phyloP scores from a whole-genome alignment of 1,140 invertebrate species.

The Zaprionus davidi region DNA sequence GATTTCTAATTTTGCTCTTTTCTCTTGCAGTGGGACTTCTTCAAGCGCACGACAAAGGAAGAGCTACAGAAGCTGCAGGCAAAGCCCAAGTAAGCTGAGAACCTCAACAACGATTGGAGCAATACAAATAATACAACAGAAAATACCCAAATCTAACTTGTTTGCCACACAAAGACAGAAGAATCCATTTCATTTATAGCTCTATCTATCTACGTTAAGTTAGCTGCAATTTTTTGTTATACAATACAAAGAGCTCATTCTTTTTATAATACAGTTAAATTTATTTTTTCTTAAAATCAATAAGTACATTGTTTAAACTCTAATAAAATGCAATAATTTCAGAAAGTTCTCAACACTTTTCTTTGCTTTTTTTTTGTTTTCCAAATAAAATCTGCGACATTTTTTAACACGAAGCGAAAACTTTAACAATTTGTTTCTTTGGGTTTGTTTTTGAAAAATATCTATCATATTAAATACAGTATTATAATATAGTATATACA shows the following conservation, averaged over 20 bases:
- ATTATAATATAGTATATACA: conserved; percentile 28
- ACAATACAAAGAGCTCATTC: not conserved
- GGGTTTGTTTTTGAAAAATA: conserved; percentile 44
- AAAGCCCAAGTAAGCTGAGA: no score
- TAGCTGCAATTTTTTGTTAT: no score
- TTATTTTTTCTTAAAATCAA: conserved; percentile 54
- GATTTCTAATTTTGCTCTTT: no score
- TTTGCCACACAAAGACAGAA: no score
- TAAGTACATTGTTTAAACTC: conserved; percentile 63
- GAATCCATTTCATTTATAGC: no score
- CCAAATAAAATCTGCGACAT: conserved; percentile 19
- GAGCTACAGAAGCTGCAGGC: no score
- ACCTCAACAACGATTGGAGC: no score
- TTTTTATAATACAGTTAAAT: conserved; percentile 40
- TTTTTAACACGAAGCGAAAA: conserved; percentile 66
- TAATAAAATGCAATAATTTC: conserved; percentile 68
- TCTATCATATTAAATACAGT: conserved; percentile 18
- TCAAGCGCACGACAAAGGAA: no score
- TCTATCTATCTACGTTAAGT: no score
- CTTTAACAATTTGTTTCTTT: conserved; percentile 45
- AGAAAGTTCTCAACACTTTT: conserved; percentile 40
- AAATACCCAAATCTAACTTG: no score
- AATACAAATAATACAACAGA: no score
- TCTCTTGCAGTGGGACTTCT: no score
- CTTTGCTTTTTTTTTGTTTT: conserved; percentile 7